These are phyloP conservation scores for Hipparchia sbordonii DNA, from an alignment of 2,888 invertebrate genomes.

Conservation along the genomic window DNA sequence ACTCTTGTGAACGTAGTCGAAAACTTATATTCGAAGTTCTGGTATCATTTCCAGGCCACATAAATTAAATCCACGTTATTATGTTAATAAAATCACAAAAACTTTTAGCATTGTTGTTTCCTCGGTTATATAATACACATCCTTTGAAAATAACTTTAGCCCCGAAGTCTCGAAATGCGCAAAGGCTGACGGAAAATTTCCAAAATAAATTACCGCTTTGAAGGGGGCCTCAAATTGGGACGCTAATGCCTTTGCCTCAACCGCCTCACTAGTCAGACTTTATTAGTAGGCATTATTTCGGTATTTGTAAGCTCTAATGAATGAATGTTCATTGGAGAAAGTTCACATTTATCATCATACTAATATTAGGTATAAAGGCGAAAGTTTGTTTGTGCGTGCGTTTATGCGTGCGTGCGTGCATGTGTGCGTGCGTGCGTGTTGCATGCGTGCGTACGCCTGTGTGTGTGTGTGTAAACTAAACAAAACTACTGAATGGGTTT, in stretches of 20 bases:
- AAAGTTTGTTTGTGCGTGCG: no score
- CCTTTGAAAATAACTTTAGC: conserved; percentile 13
- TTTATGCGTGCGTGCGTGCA: no score
- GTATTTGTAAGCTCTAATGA: conserved; percentile 4
- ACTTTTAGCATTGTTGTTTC: neutral
- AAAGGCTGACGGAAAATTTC: conserved; percentile 10
- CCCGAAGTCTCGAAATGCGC: neutral
- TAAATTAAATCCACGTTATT: no score
- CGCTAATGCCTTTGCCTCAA: conserved; percentile 3
- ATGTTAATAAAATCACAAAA: neutral
- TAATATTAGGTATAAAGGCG: no score
- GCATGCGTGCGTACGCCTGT: no score
- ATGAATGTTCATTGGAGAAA: neutral
- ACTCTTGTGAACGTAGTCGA: no score
- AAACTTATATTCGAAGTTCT: no score
- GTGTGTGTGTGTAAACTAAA: no score
- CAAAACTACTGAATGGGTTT: no score
- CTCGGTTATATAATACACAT: neutral
- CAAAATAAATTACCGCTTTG: conserved; percentile 23
- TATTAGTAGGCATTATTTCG: conserved; percentile 6
- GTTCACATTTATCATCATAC: neutral
- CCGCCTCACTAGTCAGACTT: conserved; percentile 7
- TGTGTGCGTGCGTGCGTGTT: no score
- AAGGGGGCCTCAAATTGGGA: conserved; percentile 14
- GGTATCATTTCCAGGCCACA: no score